Percentiles rank a stretch among this genome's conserved stretches.
These are phyloP conservation scores for Corythornis madagascariensis DNA, from an alignment of 2,113 vertebrate species.

Conservation along the genomic window DNA sequence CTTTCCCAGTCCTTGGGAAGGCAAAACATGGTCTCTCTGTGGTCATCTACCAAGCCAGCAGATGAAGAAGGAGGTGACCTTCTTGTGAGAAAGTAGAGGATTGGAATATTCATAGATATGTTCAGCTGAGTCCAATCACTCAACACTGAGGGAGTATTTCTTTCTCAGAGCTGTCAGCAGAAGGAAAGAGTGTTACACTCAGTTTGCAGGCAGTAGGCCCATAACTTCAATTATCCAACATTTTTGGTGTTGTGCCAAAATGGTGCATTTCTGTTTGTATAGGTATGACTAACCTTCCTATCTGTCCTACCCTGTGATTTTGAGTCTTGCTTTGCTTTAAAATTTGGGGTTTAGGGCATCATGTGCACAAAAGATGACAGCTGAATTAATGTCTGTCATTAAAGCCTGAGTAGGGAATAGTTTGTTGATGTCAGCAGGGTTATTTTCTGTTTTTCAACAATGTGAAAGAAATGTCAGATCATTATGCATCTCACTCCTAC, in stretches of 20 bases:
- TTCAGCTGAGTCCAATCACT: not conserved
- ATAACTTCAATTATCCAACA: not conserved
- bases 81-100: not conserved
- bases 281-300: not conserved
- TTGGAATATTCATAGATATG: not conserved
- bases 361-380: not conserved
- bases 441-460: conserved; percentile 38
- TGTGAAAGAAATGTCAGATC: not conserved
- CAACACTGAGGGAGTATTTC: not conserved
- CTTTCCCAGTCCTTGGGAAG: not conserved
- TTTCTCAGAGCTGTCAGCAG: conserved; percentile 12
- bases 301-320: not conserved
- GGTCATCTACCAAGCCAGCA: not conserved
- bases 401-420: not conserved
- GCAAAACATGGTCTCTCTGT: accelerated
- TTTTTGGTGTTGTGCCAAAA: not conserved
- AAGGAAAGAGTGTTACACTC: not conserved
- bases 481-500: not conserved
- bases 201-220: not conserved
- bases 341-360: not conserved
- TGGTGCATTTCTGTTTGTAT: not conserved
- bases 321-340: not conserved
- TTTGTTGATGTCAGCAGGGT: not conserved
- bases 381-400: not conserved
- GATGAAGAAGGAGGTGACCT: not conserved